These are phyloP conservation scores for Aurelia aurita DNA, from an alignment of 30 jellyfish, hydroid and myxozoan genomes.

Conservation along the genomic window DNA sequence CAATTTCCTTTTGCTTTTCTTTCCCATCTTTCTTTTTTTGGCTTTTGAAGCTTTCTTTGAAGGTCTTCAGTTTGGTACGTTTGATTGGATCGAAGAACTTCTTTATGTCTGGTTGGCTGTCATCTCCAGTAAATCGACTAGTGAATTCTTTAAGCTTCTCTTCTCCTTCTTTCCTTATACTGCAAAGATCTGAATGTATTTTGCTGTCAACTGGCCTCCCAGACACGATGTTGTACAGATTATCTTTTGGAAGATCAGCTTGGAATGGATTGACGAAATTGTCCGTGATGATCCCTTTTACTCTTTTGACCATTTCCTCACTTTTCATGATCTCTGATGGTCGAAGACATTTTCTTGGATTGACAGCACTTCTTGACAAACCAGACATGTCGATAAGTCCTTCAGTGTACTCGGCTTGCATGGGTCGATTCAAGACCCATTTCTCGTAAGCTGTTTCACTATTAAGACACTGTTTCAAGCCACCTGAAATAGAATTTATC, in stretches of 20 bases:
- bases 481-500: constrained; percentile 14
- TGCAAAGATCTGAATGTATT: constrained; percentile 2
- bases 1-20: constrained; percentile 26
- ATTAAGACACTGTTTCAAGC: constrained; percentile 17
- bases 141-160: constrained; percentile 13
- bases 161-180: constrained; percentile 23
- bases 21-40: neutral
- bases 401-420: constrained; percentile 27
- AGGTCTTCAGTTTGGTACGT: constrained; percentile 7
- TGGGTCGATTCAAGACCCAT: constrained; percentile 64
- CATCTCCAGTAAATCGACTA: neutral
- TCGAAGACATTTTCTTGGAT: constrained; percentile 45
- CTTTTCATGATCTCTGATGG: constrained; percentile 19
- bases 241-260: neutral
- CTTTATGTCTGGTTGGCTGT: neutral
- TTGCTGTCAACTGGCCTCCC: constrained; percentile 30
- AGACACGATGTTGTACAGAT: constrained; percentile 42
- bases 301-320: constrained; percentile 14
- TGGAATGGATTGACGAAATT: constrained; percentile 43
- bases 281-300: neutral
- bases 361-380: neutral
- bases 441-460: constrained; percentile 19
- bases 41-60: constrained; percentile 6
- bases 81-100: constrained; percentile 35
- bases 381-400: constrained; percentile 37